Evolutionary conservation across 2,113 vertebrate genomes (phyloP).

Genomic region (Aldabrachelys gigantea): DNA sequence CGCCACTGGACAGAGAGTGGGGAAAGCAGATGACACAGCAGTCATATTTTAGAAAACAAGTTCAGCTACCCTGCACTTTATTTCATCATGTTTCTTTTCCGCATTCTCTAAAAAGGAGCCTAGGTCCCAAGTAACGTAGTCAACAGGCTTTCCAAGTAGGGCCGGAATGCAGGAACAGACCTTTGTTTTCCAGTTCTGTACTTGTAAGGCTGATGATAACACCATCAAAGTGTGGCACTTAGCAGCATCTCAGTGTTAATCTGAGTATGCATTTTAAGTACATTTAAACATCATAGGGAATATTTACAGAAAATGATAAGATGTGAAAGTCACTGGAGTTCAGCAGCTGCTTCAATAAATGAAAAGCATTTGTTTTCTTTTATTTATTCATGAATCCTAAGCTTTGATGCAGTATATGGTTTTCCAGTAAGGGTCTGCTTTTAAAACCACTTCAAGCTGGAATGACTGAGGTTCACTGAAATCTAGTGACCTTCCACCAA

Average conservation of each 20-base stretch:
- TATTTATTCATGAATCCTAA: constrained; percentile 48
- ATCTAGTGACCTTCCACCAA: constrained; percentile 41
- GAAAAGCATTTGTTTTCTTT: constrained; percentile 39
- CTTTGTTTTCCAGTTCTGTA: background rate
- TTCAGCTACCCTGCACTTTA: constrained; percentile 32
- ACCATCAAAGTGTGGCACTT: background rate
- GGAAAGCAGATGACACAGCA: background rate
- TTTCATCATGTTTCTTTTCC: background rate
- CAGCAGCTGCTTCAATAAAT: constrained; percentile 52
- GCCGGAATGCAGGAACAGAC: background rate
- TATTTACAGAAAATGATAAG: constrained; percentile 17
- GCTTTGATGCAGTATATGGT: constrained; percentile 26
- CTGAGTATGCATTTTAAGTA: background rate
- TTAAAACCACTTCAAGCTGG: constrained; percentile 36
- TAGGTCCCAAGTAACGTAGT: background rate
- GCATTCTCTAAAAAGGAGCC: background rate
- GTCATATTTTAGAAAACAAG: constrained; percentile 7
- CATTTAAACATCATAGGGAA: background rate
- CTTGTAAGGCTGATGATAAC: background rate
- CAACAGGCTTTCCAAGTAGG: background rate
- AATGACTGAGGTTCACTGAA: background rate
- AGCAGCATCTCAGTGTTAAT: background rate
- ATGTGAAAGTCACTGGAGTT: constrained; percentile 14
- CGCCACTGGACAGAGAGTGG: background rate
- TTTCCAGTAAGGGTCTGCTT: background rate